These are phyloP conservation scores for Pseudolaguvia tuberculata DNA, from an alignment of 2,113 vertebrate species.

Conservation along the genomic window DNA sequence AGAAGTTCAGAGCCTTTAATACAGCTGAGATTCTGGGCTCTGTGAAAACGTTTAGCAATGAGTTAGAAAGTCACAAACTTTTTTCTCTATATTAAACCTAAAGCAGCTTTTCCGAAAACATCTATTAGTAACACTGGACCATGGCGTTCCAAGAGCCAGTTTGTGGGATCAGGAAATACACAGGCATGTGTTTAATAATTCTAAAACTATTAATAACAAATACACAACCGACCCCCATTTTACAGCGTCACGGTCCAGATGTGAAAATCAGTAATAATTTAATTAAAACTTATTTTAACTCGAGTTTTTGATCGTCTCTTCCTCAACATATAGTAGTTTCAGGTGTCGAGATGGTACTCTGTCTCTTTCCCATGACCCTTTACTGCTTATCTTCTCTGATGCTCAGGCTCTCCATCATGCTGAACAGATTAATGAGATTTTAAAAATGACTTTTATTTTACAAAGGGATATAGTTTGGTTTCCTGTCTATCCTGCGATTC, in stretches of 20 bases:
- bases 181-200: not conserved
- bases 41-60: constrained; percentile 8
- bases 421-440: constrained; percentile 4
- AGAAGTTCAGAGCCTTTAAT: constrained; percentile 19
- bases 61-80: not conserved
- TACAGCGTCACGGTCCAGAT: not conserved
- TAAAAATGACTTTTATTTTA: not conserved
- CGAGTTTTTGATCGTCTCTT: not conserved
- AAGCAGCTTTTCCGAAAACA: not conserved
- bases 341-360: not conserved
- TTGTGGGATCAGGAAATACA: not conserved
- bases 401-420: not conserved
- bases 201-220: not conserved
- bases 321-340: not conserved
- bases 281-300: not conserved
- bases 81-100: not conserved
- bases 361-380: not conserved
- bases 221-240: not conserved
- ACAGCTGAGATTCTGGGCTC: not conserved
- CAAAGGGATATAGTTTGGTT: not conserved
- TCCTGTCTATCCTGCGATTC: constrained; percentile 3
- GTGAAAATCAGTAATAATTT: not conserved
- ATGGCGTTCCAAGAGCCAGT: not conserved
- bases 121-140: not conserved
- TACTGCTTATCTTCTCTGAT: not conserved